A percentile compares a stretch with the other conserved stretches of the same genome.
Conservation (phyloP, 2,113 vertebrate species). For the Mustela nigripes region DNA sequence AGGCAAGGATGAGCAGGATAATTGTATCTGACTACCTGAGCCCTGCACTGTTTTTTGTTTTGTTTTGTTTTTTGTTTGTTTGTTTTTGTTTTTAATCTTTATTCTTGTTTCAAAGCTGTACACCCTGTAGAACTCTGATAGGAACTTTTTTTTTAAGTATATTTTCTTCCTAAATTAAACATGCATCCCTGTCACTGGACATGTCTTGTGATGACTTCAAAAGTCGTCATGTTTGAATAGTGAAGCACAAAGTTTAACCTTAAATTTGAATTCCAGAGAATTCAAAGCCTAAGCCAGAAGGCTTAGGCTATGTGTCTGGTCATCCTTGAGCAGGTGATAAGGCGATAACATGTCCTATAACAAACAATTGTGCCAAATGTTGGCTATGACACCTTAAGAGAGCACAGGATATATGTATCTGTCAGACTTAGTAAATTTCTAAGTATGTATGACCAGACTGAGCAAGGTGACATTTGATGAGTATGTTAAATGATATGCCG, state of each 20-base stretch:
- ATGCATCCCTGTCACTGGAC: neutral
- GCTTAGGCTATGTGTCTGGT: neutral
- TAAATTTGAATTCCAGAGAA: constrained; percentile 34
- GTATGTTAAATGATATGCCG: constrained; percentile 66
- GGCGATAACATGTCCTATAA: neutral
- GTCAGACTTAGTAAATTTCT: neutral
- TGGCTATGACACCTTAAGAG: neutral
- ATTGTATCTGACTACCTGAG: neutral
- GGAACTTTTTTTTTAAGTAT: neutral
- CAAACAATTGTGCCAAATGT: neutral
- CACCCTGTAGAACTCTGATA: neutral
- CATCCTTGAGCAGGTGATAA: neutral
- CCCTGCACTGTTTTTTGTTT: neutral
- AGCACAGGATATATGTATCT: neutral
- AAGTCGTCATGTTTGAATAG: neutral
- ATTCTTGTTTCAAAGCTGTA: constrained; percentile 24
- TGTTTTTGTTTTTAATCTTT: neutral
- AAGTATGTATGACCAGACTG: constrained; percentile 57
- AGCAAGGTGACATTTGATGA: constrained; percentile 73
- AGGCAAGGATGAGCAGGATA: neutral
- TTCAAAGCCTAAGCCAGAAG: neutral
- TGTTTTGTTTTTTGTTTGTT: neutral
- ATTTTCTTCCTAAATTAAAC: neutral
- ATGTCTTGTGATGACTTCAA: neutral
- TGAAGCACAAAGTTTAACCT: neutral